Evolutionary conservation across 2,113 vertebrate genomes (phyloP).

Genomic region (Prietella phreatophila): DNA sequence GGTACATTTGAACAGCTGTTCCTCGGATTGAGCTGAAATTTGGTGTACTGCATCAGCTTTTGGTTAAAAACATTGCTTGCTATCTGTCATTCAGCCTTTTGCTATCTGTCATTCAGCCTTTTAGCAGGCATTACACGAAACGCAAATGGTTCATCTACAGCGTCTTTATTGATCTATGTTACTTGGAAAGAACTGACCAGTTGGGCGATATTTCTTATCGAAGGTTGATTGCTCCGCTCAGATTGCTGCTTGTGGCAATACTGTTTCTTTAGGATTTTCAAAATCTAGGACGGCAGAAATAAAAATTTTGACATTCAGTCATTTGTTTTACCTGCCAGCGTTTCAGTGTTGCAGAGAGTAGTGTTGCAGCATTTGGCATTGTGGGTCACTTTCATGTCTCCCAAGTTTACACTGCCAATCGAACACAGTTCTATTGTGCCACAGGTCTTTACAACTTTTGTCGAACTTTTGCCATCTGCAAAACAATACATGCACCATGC

Average conservation of each 20-base stretch:
- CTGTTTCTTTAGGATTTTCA: background rate
- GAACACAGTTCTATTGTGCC: background rate
- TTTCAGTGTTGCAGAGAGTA: background rate
- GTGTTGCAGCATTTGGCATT: background rate
- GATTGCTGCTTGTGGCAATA: background rate
- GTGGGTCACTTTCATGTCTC: rapidly evolving
- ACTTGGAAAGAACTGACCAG: too few relatives aligned
- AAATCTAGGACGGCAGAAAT: background rate
- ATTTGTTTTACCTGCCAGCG: conserved; percentile 10
- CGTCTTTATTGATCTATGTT: too few relatives aligned
- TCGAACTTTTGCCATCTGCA: background rate
- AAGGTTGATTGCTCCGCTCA: background rate
- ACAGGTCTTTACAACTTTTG: background rate
- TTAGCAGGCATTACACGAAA: background rate
- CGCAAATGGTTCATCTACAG: too few relatives aligned
- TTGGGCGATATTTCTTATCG: too few relatives aligned
- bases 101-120: background rate
- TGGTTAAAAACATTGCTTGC: background rate
- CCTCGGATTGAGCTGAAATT: too few relatives aligned
- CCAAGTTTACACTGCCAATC: background rate
- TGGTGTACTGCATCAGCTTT: too few relatives aligned
- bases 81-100: background rate
- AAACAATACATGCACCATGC: background rate
- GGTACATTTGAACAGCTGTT: background rate
- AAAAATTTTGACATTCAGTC: background rate